Evolutionary conservation across 2,888 invertebrate species (phyloP), one percentile per base, ranked within the genome.

Genomic region (Pammene fasciana): DNA sequence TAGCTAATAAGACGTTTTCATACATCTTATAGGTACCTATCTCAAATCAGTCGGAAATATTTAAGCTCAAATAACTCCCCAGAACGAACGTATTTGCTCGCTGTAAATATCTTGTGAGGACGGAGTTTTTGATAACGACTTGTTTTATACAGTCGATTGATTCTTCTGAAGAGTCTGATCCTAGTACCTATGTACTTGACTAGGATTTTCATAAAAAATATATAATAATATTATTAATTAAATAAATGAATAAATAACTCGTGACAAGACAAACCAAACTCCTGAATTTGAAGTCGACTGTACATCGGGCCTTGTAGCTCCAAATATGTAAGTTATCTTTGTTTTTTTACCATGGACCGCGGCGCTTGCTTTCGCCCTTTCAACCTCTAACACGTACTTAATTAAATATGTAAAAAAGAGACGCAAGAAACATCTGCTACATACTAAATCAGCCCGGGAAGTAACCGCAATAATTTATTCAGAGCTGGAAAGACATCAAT

Each of bases 1-100:
- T n/a, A n/a, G n/a, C n/a, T n/a, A n/a, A n/a, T n/a, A n/a, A n/a
- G n/a, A n/a, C n/a, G n/a, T n/a, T n/a, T n/a, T n/a, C n/a, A n/a
- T n/a, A n/a, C n/a, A n/a, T n/a, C n/a, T n/a, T n/a, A n/a, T n/a
- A n/a, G n/a, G n/a, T n/a, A n/a, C 26, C 1, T 13, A 26, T 43
- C 8, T 57, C 13, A 8, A 57, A 57, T 57, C 43, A 26, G 41
- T 43, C 43, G 57, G 43, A 57, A 57, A n/a, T n/a, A 43, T 57
- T 26, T 18, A 5, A 26, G 43, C n/a, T 26, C 57, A 43, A 57
- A 43, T 57, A 18, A 18, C 18, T 38, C 8, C 43, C 8, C 43
- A 16, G 36, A 38, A n/a, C 41, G 43, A 41, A 11, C 10, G 43
- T 43, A n/a, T 57, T 57, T 57, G 43, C 43, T 43, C 6, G 43